phyloP scores from a whole-genome alignment of 2,888 invertebrate genomes.

The Amiota minor region DNA sequence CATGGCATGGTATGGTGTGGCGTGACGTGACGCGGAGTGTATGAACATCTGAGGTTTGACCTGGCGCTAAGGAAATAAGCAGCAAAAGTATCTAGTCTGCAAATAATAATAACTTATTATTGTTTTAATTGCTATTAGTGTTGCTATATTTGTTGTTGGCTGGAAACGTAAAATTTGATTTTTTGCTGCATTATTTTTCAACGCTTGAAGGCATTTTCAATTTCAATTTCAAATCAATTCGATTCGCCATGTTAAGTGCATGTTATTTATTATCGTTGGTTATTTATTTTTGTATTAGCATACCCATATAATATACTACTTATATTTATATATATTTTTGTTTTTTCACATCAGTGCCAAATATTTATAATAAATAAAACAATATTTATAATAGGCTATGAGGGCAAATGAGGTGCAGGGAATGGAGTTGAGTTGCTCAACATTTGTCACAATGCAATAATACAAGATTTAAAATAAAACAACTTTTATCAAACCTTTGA shows the following conservation, averaged over 20 bases:
- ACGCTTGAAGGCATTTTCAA: slow-evolving; percentile 43
- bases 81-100: neutral
- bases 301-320: neutral
- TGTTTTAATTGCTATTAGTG: slow-evolving; percentile 44
- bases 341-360: neutral
- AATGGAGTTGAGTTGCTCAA: no score
- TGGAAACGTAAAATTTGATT: slow-evolving; percentile 6
- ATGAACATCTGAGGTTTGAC: no score
- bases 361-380: no score
- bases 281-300: neutral
- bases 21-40: neutral
- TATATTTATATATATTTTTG: neutral
- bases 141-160: slow-evolving; percentile 29
- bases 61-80: no score
- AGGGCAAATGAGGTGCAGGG: no score
- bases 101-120: slow-evolving; percentile 28
- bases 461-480: no score
- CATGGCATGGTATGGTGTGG: neutral
- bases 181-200: slow-evolving; percentile 41
- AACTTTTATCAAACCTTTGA: no score
- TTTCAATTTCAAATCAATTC: slow-evolving; percentile 30
- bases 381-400: no score
- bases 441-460: no score
- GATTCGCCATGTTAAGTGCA: neutral
- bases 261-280: slow-evolving; percentile 2